These are phyloP conservation scores for Caenorhabditis wallacei DNA, from an alignment of 2,888 invertebrate genomes.

Conservation along the genomic window DNA sequence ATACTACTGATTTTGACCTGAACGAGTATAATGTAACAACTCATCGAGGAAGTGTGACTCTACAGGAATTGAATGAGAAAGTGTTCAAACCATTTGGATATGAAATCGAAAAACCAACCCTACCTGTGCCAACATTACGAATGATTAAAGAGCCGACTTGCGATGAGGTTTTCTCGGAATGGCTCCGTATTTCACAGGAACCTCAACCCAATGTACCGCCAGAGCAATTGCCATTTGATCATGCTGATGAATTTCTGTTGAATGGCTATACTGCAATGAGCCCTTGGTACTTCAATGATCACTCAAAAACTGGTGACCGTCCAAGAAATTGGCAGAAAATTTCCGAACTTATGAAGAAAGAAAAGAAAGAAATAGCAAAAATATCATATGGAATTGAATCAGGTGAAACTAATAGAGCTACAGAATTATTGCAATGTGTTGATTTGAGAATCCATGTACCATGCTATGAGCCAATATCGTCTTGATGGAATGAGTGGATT, in stretches of 20 bases:
- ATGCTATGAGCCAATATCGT: conserved; percentile 37
- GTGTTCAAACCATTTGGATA: conserved; percentile 48
- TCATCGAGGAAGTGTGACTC: conserved; percentile 9
- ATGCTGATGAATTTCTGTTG: conserved; percentile 2
- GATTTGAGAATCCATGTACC: conserved; percentile 30
- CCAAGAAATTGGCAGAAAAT: conserved; percentile 26
- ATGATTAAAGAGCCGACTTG: conserved; percentile 36
- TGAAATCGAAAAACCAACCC: conserved; percentile 4
- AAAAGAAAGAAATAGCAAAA: background rate
- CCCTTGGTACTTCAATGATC: conserved; percentile 26
- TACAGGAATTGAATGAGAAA: conserved; percentile 35
- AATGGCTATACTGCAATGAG: conserved; percentile 8
- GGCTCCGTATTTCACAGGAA: conserved; percentile 13
- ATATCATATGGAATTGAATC: background rate
- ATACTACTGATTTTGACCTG: background rate
- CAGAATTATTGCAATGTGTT: too few species aligned
- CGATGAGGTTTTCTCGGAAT: conserved; percentile 17
- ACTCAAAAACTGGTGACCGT: conserved; percentile 4
- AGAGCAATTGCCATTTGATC: background rate
- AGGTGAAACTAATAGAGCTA: too few species aligned
- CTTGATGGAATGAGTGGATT: conserved; percentile 13
- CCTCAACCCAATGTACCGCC: conserved; percentile 26
- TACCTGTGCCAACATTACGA: conserved; percentile 30
- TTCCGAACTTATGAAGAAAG: conserved; percentile 7
- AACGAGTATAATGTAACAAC: conserved; percentile 24